Evolutionary conservation across 2,113 vertebrate genomes (phyloP).

Genomic region (Hylia prasina): DNA sequence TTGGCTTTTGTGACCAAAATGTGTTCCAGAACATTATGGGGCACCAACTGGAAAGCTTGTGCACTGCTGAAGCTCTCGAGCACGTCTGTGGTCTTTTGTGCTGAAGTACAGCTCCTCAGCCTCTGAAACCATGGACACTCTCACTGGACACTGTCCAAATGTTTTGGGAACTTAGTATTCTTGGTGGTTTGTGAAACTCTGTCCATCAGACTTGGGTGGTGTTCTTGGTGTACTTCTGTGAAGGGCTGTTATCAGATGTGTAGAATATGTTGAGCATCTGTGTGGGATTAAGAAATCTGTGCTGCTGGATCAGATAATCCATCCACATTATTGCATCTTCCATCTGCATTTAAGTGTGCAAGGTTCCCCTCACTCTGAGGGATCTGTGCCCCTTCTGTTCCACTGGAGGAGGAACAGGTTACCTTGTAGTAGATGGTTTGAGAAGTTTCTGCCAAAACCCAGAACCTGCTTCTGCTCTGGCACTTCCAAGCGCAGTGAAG

Average conservation of each 20-base stretch:
- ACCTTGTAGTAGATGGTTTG: not conserved
- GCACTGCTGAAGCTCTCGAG: not conserved
- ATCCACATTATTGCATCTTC: not conserved
- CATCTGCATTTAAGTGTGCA: not conserved
- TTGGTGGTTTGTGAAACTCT: not conserved
- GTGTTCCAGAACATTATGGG: not conserved
- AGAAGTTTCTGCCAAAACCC: not conserved
- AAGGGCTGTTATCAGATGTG: not conserved
- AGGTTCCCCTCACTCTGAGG: not conserved
- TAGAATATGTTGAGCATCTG: rapidly evolving
- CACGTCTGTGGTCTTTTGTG: not conserved
- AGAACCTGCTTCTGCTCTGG: not conserved
- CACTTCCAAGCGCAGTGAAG: not conserved
- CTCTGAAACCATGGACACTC: not conserved
- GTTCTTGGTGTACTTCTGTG: not conserved
- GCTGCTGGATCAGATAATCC: not conserved
- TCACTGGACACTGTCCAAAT: not conserved
- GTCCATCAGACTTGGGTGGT: not conserved
- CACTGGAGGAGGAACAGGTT: not conserved
- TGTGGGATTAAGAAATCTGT: not conserved
- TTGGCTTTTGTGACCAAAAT: not conserved
- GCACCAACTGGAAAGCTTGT: not conserved
- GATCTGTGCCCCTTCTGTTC: not conserved
- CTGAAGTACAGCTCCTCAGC: not conserved
- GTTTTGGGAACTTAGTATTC: not conserved